These are phyloP conservation scores for Catagonus wagneri DNA, from an alignment of 2,113 vertebrate genomes.

Conservation along the genomic window DNA sequence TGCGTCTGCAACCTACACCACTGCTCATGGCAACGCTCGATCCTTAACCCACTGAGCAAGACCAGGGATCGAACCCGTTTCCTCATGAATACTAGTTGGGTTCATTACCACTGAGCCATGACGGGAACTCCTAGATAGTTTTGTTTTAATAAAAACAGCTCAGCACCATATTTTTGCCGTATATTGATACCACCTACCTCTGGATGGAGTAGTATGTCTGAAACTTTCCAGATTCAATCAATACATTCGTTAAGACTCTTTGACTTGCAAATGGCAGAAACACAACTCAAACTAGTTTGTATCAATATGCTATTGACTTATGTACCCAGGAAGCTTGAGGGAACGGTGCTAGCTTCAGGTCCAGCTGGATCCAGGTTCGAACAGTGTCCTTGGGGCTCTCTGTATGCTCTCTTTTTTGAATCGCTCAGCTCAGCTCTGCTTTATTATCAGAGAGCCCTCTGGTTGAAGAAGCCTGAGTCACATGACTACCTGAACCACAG, in stretches of 20 bases:
- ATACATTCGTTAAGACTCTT: neutral
- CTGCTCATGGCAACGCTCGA: too few species aligned
- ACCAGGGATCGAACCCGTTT: too few species aligned
- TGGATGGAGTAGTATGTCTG: neutral
- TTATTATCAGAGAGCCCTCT: neutral
- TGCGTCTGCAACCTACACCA: too few species aligned
- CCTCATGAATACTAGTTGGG: too few species aligned
- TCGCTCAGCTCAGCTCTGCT: neutral
- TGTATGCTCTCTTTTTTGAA: neutral
- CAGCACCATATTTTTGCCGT: neutral
- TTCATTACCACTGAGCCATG: too few species aligned
- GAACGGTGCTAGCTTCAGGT: neutral
- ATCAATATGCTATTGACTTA: neutral
- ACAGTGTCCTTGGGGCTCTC: neutral
- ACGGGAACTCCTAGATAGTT: neutral
- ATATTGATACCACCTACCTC: neutral
- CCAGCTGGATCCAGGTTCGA: neutral
- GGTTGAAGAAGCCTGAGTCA: neutral
- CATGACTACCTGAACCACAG: neutral
- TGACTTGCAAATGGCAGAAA: neutral
- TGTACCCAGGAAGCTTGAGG: neutral
- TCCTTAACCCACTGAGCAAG: too few species aligned
- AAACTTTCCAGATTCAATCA: neutral
- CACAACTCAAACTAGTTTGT: neutral
- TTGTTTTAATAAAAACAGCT: neutral